These are phyloP conservation scores for Sebastes oblongus DNA, from an alignment of 2,797 vertebrate species.

Conservation along the genomic window DNA sequence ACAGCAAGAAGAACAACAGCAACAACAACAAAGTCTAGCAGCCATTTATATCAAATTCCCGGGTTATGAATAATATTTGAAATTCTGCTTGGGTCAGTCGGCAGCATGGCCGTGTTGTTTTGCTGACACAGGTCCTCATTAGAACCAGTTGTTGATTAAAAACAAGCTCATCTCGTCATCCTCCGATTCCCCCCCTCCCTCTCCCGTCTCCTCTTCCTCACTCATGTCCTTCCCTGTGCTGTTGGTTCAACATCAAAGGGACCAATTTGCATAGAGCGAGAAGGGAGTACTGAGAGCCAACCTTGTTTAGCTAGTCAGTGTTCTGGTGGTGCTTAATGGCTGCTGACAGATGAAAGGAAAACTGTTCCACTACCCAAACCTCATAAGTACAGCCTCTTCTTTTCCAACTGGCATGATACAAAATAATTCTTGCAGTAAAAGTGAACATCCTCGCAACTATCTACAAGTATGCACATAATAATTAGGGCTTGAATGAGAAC, in stretches of 20 bases:
- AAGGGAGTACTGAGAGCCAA: constrained; percentile 46
- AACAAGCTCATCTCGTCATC: constrained; percentile 47
- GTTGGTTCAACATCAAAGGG: constrained; percentile 74
- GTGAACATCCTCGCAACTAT: constrained; percentile 30
- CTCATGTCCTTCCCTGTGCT: constrained; percentile 51
- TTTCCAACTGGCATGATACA: constrained; percentile 32
- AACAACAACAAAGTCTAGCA: constrained; percentile 38
- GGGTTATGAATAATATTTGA: constrained; percentile 31
- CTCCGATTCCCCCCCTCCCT: background rate
- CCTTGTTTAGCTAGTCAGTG: constrained; percentile 64
- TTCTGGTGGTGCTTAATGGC: constrained; percentile 62
- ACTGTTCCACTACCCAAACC: constrained; percentile 50
- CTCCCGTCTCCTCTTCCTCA: constrained; percentile 27
- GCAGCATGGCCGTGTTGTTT: constrained; percentile 41
- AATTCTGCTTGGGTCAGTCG: constrained; percentile 49
- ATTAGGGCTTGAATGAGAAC: constrained; percentile 38
- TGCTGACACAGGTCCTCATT: constrained; percentile 70
- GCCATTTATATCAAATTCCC: constrained; percentile 18
- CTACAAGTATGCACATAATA: constrained; percentile 35
- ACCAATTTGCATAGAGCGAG: constrained; percentile 67
- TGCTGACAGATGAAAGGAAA: constrained; percentile 72
- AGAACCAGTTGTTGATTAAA: constrained; percentile 62
- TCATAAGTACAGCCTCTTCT: constrained; percentile 43
- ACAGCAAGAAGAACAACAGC: constrained; percentile 15
- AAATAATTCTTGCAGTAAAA: constrained; percentile 31